Conservation (phyloP, 2,888 invertebrate genomes). For the Luffia ferchaultella region DNA sequence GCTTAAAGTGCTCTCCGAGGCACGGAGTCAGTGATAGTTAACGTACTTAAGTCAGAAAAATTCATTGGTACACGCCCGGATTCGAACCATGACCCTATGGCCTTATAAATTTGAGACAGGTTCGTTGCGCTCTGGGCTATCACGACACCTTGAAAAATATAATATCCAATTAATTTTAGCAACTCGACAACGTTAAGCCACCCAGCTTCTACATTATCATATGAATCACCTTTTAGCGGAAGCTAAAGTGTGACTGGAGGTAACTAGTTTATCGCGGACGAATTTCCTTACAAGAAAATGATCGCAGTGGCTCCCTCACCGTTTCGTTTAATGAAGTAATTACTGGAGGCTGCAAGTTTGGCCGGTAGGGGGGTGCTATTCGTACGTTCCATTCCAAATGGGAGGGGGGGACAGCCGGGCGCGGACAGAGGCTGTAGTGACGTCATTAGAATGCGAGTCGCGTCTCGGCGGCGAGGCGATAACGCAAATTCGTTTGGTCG, state of each 20-base stretch:
- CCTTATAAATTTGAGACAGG: no score
- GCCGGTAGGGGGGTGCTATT: slow-evolving; percentile 10
- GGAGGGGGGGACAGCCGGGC: background rate
- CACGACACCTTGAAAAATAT: no score
- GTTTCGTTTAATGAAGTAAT: slow-evolving; percentile 63
- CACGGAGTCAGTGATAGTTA: no score
- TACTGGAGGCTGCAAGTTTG: slow-evolving; percentile 49
- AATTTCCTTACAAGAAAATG: slow-evolving; percentile 40
- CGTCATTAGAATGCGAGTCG: slow-evolving; percentile 53
- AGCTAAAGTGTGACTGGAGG: slow-evolving; percentile 3
- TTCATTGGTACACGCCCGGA: no score
- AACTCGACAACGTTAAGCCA: no score
- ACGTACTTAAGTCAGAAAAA: no score
- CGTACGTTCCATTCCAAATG: background rate
- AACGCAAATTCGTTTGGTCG: slow-evolving; percentile 64
- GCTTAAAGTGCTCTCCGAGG: no score
- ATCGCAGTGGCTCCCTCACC: slow-evolving; percentile 30
- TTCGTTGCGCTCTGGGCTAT: no score
- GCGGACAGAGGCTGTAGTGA: slow-evolving; percentile 16
- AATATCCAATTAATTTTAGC: no score
- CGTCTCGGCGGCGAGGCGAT: slow-evolving; percentile 52
- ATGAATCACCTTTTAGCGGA: background rate
- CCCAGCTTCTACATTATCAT: no score
- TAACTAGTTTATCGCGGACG: slow-evolving; percentile 47
- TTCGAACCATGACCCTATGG: no score